Evolutionary conservation across 2,113 vertebrate genomes (phyloP), one percentile per base, ranked within the genome.

Genomic region (Lontra canadensis): DNA sequence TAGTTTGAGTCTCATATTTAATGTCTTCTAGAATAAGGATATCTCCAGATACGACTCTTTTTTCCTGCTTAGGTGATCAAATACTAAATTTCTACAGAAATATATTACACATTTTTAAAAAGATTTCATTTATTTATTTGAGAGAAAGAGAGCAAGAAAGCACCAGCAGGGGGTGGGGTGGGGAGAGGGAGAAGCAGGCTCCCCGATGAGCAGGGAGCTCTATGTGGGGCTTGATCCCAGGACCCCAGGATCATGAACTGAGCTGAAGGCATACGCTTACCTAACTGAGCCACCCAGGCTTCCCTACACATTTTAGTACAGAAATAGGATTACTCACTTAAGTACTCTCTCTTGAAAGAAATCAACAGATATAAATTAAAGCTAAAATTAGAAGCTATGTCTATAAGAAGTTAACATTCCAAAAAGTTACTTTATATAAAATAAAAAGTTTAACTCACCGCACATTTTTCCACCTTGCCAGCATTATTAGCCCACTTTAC

Each of bases 401-500:
- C 39, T 83, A 95, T 78, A 93, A 20, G 31, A 88, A 96, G 36
- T n/a, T 89, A 93, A 92, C 25, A 91, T 84, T 93, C 26, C n/a
- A 78, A 76, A 94, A 97, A 83, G 55, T 26, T 87, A 67, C 91
- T 98, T 89, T 81, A 89, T 29, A 90, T 5, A 90, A 97, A 94
- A 23, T 67, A 88, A 85, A 78, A 97, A 96, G 42, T 91, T 86
- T 80, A 63, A 99, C 99, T 98, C 99, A 99, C 99, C 99, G 99
- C 99, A 98, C 99, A 99, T 96, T 99, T 99, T 98, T 99, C 99
- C 97, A 99, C 99, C 98, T 99, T 99, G 42, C 99, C 99, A 49
- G 99, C 99, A 98, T 99, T 99, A 98, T 99, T 99, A 26, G 99
- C 99, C 99, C 99, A 99, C 98, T 99, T 99, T 84, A 99, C 99